Percentiles rank a stretch among this genome's conserved stretches.
Evolutionary conservation across 2,797 vertebrate genomes (phyloP).

Genomic region (Channallabes apus): DNA sequence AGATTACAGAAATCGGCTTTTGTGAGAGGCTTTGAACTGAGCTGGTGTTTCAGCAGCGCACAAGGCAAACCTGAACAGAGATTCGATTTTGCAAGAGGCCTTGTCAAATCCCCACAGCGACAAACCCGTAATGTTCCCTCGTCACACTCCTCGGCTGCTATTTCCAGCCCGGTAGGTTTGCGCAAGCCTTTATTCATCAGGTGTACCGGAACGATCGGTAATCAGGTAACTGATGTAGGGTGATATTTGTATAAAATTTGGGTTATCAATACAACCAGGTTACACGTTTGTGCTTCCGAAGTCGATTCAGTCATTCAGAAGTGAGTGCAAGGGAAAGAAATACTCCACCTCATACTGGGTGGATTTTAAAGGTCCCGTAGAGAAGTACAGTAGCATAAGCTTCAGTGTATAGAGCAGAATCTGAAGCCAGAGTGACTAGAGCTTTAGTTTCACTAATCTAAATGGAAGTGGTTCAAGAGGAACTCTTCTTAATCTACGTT

Average conservation of each 20-base stretch:
- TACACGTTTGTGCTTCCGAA: neutral
- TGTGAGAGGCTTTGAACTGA: slow-evolving; percentile 45
- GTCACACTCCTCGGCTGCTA: slow-evolving; percentile 24
- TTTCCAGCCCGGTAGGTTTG: neutral
- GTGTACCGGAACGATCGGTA: neutral
- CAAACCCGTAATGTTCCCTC: slow-evolving; percentile 31
- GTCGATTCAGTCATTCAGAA: neutral
- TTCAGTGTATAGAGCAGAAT: too few species aligned
- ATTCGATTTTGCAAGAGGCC: slow-evolving; percentile 34
- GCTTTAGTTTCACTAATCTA: neutral
- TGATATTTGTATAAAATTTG: neutral
- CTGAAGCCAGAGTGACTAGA: neutral
- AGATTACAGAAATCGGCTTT: slow-evolving; percentile 55
- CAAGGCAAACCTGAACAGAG: slow-evolving; percentile 29
- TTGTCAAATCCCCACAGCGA: slow-evolving; percentile 28
- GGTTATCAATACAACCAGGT: neutral
- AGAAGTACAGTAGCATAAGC: neutral
- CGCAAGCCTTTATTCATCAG: neutral
- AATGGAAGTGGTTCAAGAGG: neutral
- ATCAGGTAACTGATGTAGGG: slow-evolving; percentile 9
- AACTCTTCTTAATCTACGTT: neutral
- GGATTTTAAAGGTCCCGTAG: neutral
- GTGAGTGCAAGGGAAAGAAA: neutral
- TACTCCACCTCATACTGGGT: neutral
- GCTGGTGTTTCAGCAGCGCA: slow-evolving; percentile 36